A percentile compares a stretch with the other conserved stretches of the same genome.
These are phyloP conservation scores for Erithacus rubecula DNA, from an alignment of 2,797 vertebrate species.

Conservation along the genomic window DNA sequence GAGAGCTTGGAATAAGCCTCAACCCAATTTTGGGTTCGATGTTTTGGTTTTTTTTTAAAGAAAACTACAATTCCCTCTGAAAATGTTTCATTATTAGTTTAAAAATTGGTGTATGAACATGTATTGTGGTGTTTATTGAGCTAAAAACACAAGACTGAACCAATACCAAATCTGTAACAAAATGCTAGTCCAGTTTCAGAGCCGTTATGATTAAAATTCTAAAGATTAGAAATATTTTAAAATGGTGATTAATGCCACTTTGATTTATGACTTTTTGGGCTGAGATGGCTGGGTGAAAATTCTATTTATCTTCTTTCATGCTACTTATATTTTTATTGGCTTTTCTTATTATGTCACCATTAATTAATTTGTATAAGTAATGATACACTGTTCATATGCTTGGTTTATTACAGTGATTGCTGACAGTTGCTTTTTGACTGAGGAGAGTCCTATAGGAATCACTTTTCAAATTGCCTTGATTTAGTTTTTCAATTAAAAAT, in stretches of 20 bases:
- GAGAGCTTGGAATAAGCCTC: background rate
- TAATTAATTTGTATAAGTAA: background rate
- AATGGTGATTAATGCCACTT: background rate
- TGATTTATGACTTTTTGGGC: background rate
- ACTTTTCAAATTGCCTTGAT: background rate
- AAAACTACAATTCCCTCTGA: background rate
- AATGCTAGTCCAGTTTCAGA: background rate
- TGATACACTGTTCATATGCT: background rate
- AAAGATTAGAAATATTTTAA: background rate
- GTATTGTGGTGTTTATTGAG: background rate
- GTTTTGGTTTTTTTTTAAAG: background rate
- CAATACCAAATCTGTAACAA: background rate
- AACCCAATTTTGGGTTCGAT: background rate
- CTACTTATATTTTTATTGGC: background rate
- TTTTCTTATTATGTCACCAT: background rate
- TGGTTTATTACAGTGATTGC: background rate
- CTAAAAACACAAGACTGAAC: background rate
- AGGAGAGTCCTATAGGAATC: background rate
- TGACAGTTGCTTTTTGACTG: background rate
- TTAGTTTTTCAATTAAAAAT: background rate
- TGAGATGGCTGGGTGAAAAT: background rate
- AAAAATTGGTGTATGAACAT: background rate
- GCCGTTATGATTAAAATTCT: background rate
- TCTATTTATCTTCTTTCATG: background rate
- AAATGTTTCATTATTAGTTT: background rate